Evolutionary conservation across 64 coral and sea anemone species (phyloP).

Genomic region (Dendrophyllia cribrosa): DNA sequence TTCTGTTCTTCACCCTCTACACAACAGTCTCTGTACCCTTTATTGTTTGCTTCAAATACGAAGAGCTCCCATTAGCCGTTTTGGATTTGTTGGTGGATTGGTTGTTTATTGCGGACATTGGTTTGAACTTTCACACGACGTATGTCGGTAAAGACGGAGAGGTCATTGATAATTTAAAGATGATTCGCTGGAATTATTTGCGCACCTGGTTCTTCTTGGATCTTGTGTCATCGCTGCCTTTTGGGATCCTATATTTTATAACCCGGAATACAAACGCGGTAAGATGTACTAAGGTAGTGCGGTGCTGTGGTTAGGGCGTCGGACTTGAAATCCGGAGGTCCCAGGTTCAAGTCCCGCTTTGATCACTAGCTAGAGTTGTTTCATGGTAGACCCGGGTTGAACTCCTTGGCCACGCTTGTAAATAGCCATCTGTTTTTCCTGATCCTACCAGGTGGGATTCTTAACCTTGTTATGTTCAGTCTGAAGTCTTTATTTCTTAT

Average conservation of each 20-base stretch:
- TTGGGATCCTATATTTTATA: slow-evolving; percentile 83
- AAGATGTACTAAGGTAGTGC: slow-evolving; percentile 1
- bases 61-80: neutral
- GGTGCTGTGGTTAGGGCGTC: too few relatives aligned
- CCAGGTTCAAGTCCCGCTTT: too few relatives aligned
- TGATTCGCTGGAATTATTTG: slow-evolving; percentile 88
- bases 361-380: too few relatives aligned
- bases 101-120: slow-evolving; percentile 94
- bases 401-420: too few relatives aligned
- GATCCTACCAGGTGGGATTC: too few relatives aligned
- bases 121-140: slow-evolving; percentile 94
- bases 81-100: slow-evolving; percentile 89
- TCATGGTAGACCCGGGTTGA: too few relatives aligned
- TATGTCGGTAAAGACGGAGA: slow-evolving; percentile 94
- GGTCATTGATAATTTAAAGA: slow-evolving; percentile 76
- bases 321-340: too few relatives aligned
- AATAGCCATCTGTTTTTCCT: too few relatives aligned
- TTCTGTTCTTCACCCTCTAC: slow-evolving; percentile 90
- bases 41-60: slow-evolving; percentile 76
- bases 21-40: slow-evolving; percentile 94
- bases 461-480: too few relatives aligned
- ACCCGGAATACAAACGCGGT: slow-evolving; percentile 65
- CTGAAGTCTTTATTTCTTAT: too few relatives aligned
- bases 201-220: slow-evolving; percentile 93
- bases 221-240: slow-evolving; percentile 90